Percentiles rank a stretch among this genome's conserved stretches.
These are phyloP conservation scores for Oxyruncus cristatus DNA, from an alignment of 2,113 vertebrate species.

Conservation along the genomic window DNA sequence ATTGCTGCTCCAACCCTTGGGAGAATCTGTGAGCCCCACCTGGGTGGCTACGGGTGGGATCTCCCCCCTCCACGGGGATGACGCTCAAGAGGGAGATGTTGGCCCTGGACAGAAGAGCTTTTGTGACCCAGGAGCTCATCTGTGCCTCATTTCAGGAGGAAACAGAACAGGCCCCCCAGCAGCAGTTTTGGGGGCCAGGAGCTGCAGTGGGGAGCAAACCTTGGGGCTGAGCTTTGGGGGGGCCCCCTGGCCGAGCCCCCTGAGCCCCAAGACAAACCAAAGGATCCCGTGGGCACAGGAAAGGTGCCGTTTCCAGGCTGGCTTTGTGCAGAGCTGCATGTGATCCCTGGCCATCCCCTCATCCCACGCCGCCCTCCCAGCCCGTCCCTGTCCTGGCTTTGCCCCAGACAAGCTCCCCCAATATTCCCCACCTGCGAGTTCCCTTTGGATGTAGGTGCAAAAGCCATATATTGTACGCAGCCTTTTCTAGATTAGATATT, in stretches of 20 bases:
- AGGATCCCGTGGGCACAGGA: constrained; percentile 5
- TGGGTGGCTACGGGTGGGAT: neutral
- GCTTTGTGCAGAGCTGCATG: constrained; percentile 29
- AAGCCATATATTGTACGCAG: constrained; percentile 70
- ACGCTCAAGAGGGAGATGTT: accelerated
- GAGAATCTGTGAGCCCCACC: accelerated
- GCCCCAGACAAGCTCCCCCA: accelerated
- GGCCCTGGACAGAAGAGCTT: neutral
- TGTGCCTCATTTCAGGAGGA: neutral
- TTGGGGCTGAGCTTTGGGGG: neutral
- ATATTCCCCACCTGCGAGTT: neutral
- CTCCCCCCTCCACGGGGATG: accelerated
- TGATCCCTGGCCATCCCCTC: neutral
- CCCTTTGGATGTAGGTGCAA: constrained; percentile 20
- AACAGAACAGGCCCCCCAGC: neutral
- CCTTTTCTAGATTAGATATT: constrained; percentile 44
- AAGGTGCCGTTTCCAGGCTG: neutral
- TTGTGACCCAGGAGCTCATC: accelerated
- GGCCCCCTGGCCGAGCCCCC: neutral
- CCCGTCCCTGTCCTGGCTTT: neutral
- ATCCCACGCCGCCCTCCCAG: neutral
- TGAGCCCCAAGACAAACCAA: constrained; percentile 23
- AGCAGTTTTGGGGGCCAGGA: neutral
- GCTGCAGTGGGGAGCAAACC: neutral
- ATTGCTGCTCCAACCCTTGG: neutral